Conservation (phyloP, 2,888 invertebrate species). For the Drosophila monieri region DNA sequence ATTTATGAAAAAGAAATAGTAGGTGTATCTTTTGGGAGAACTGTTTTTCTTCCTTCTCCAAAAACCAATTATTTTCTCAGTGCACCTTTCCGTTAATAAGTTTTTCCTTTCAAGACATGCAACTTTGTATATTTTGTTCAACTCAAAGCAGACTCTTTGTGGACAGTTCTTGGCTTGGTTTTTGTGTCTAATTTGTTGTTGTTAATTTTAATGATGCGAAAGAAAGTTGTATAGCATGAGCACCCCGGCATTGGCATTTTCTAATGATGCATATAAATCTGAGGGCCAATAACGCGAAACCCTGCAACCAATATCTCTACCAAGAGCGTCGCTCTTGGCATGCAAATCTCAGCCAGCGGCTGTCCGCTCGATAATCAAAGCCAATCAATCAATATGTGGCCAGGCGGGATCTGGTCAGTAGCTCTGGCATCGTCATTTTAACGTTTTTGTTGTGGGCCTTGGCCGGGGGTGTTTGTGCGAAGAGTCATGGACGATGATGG, state of each 20-base stretch:
- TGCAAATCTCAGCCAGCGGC: constrained; percentile 42
- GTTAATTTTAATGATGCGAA: constrained; percentile 74
- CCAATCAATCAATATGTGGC: constrained; percentile 37
- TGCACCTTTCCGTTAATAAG: constrained; percentile 5
- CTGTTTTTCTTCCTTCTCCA: too few species aligned
- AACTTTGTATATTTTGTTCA: constrained; percentile 29
- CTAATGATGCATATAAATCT: constrained; percentile 66
- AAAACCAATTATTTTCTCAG: not conserved
- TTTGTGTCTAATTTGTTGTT: constrained; percentile 36
- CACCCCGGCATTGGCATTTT: constrained; percentile 40
- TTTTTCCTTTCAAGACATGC: constrained; percentile 32
- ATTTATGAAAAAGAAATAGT: too few species aligned
- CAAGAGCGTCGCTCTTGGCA: constrained; percentile 39
- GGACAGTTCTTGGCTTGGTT: constrained; percentile 44
- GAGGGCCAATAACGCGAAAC: constrained; percentile 22
- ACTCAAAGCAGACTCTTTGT: constrained; percentile 4
- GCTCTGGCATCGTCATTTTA: not conserved
- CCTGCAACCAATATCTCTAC: constrained; percentile 32
- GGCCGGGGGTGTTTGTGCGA: constrained; percentile 30
- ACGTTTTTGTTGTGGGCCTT: not conserved
- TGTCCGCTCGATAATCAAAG: constrained; percentile 34
- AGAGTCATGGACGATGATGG: constrained; percentile 48
- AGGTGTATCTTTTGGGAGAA: too few species aligned
- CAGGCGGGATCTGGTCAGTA: constrained; percentile 15
- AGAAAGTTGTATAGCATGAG: constrained; percentile 57